Evolutionary conservation across 2,113 vertebrate species (phyloP), one percentile per base, ranked within the genome.

Genomic region (Haemorhous mexicanus): DNA sequence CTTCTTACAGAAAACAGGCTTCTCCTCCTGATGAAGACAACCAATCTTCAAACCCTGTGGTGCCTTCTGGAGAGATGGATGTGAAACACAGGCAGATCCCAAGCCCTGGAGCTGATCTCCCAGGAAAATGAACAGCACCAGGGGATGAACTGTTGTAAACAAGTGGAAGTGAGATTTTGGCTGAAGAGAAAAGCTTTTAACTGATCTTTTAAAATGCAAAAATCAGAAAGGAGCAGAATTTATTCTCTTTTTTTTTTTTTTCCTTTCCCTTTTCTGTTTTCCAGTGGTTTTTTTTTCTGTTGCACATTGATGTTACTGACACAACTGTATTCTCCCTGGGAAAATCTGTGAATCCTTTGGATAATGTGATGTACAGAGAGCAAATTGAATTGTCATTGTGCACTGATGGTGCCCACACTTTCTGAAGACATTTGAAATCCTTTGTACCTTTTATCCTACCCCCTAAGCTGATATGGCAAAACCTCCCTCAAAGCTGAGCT

Each of bases 1-100:
- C 35, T n/a, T 69, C 84, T 85, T 44, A 50, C 28, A 89, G 37
- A 33, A 78, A 86, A 7, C 61, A 85, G 75, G 59, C 74, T 77
- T 93, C 80, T 87, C 3, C 3, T 77, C 63, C 53, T 56, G 58
- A 87, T 92, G 68, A 53, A 61, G 79, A 44, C 68, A 95, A 61
- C 39, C 50, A n/a, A 46, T 81, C 64, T 90, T 47, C 86, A 89
- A 92, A 87, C 66, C 80, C 88, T 46, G 0, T 17, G 49, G 75
- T 93, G 83, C 79, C 62, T 96, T 76, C 95, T 93, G 92, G 88
- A 68, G 93, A 81, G 89, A 72, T 28, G 76, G 61, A 37, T 70
- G 6, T 78, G 47, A 66, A 72, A 70, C 64, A 70, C 35, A 84
- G 44, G 72, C 92, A 94, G 88, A 53, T 61, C 85, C 72, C 0